A percentile compares a stretch with the other conserved stretches of the same genome.
Evolutionary conservation across 2,113 vertebrate genomes (phyloP).

Genomic region (Protobothrops flavoviridis): DNA sequence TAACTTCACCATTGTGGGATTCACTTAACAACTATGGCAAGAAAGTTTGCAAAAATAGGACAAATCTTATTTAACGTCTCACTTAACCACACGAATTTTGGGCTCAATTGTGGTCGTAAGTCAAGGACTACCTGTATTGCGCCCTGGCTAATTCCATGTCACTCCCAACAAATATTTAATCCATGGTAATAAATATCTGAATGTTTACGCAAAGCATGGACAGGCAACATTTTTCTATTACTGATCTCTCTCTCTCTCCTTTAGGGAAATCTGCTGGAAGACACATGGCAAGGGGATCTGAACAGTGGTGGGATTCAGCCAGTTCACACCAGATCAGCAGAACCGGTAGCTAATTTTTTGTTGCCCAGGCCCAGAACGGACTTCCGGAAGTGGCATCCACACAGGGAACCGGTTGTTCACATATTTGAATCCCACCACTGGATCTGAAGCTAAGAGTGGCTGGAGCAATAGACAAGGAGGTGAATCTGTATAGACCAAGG

Average conservation of each 20-base stretch:
- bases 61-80: not conserved
- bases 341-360: no score
- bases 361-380: no score
- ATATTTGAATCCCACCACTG: no score
- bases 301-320: no score
- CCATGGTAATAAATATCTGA: not conserved
- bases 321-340: no score
- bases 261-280: not conserved
- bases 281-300: not conserved
- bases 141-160: not conserved
- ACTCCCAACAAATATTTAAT: not conserved
- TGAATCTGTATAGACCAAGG: not conserved
- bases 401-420: no score
- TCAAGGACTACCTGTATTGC: not conserved
- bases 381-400: no score
- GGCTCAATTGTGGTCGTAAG: not conserved
- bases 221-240: not conserved
- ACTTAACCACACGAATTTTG: not conserved
- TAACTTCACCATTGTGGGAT: not conserved
- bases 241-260: not conserved
- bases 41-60: not conserved
- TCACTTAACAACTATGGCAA: not conserved
- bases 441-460: not conserved
- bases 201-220: not conserved
- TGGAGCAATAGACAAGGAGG: not conserved